Base-by-base conservation (phyloP, 2,797 vertebrate species). In the Philypnodon macrostomus region DNA sequence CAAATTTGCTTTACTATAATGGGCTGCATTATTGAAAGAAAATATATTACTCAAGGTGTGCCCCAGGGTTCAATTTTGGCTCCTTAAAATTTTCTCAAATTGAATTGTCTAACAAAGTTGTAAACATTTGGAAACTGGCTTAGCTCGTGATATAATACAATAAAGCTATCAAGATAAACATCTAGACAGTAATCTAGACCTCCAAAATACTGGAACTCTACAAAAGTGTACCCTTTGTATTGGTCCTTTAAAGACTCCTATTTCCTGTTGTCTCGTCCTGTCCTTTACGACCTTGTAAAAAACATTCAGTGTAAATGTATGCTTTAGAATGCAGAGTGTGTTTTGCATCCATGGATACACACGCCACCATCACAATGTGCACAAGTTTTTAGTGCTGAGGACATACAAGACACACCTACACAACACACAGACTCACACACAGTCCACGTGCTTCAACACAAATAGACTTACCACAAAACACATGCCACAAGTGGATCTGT, bases 221-320 rank as follows among this genome's bases (percentile, higher is more conserved):
- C n/a, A n/a, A n/a, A n/a, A n/a, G n/a, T n/a, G n/a, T n/a, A n/a
- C 2, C 16, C 24, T 17, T 10, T 59, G 57, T 33, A n/a, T 40
- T 42, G 1, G 1, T 42, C 5, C 11, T 51, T 26, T 66, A 52
- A 58, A 63, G 37, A 21, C 47, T 29, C 7, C 17, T 26, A 53
- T 50, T 13, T 56, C 18, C 51, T 8, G 37, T 46, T 1, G 18
- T 16, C 54, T 34, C 23, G 46, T 53, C 36, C 44, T 36, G 32
- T 63, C 53, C 45, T 58, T 18, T 35, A 14, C 24, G 24, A 34
- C 40, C 42, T 53, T 2, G 50, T 63, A 65, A 61, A 63, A 64
- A 16, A 14, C 3, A 19, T 30, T 48, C 41, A 13, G 14, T 13
- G 17, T 42, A 35, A 29, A 47, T 45, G 4, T 46, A 24, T 16